Base-by-base conservation (phyloP, 2,888 invertebrate species). In the Seladonia tumulorum region DNA sequence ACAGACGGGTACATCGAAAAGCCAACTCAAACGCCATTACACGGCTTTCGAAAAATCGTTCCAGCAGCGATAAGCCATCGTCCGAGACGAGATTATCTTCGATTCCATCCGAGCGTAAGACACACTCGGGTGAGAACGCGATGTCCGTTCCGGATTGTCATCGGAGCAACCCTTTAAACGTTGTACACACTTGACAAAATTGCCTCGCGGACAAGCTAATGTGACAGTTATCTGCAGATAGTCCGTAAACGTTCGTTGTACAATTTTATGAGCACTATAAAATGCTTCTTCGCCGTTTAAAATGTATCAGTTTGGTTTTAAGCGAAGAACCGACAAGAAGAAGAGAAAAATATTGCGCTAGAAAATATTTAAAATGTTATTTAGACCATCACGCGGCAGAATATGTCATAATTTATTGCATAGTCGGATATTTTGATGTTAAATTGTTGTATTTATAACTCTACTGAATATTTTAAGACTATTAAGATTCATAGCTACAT, bases 1-100 rank as follows among this genome's bases (percentile, higher is more conserved):
- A 80, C 83, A 57, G 63, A 77, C 47, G 49, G 12, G 60, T 45
- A 25, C 53, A 47, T 80, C 39, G 53, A 57, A 79, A 72, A 81
- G 42, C 18, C 42, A 45, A n/a, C 35, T 63, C 49, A 14, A 4
- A 8, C 22, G 14, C n/a, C 39, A 63, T 53, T 79, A 22, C 74
- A n/a, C 22, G 18, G 66, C n/a, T 73, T 68, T 68, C 22, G 63
- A 16, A 45, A 73, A 8, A 35, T 25, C 60, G 12, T 53, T 22
- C 14, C 25, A 7, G 4, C 22, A 16, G n/a, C 25, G 39, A 60
- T 39, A 74, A 79, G 14, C 70, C n/a, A 68, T 42, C 66, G 68
- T 29, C 2, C 35, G 45, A 45, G 45, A 14, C 39, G 35, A 76
- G 35, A 12, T 72, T n/a, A 66, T 81, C 45, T 53, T n/a, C 16